Conservation (phyloP, 2,888 invertebrate species). For the Metacarcinus magister region DNA sequence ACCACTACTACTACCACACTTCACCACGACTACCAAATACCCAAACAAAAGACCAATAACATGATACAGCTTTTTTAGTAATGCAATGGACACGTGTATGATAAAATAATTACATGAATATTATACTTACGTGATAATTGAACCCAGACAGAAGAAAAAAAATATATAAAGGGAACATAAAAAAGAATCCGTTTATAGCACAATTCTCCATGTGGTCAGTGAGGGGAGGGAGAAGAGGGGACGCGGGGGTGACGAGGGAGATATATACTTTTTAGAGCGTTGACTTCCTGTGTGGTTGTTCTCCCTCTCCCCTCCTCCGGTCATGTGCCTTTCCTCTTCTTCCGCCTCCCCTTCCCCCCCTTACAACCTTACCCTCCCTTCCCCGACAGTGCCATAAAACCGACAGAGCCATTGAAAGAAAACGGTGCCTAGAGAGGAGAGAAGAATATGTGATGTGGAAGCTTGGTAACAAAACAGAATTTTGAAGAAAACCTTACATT, state of each 20-base stretch:
- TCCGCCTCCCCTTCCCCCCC: background rate
- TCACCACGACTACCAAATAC: no score
- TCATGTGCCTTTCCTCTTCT: background rate
- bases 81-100: no score
- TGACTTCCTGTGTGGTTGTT: background rate
- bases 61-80: no score
- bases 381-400: background rate
- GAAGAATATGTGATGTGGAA: background rate
- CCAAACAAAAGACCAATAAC: no score
- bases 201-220: background rate
- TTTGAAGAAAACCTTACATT: no score
- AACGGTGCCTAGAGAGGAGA: background rate
- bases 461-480: no score
- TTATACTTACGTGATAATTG: background rate
- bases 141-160: background rate
- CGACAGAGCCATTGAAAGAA: background rate
- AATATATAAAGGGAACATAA: background rate
- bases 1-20: background rate
- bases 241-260: background rate
- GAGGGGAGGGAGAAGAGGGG: background rate
- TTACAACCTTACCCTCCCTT: background rate
- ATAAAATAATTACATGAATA: no score
- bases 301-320: background rate
- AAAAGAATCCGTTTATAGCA: background rate
- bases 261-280: background rate